A percentile compares a stretch with the other conserved stretches of the same genome.
These are phyloP conservation scores for Drosophila cardini DNA, from an alignment of 1,140 invertebrate species.

Conservation along the genomic window DNA sequence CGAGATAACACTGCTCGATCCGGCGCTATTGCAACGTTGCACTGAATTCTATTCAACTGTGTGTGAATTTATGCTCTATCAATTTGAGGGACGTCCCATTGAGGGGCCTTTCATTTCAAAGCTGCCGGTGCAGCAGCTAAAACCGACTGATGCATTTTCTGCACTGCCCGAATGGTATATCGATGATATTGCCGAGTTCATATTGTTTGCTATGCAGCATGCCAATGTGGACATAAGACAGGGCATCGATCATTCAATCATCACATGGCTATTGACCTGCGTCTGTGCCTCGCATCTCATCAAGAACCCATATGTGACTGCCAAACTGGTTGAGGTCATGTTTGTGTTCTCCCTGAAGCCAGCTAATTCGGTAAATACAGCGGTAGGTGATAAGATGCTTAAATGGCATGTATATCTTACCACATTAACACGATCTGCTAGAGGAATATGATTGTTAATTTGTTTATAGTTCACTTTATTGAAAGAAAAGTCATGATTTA, in stretches of 20 bases:
- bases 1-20: slow-evolving; percentile 94
- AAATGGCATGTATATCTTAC: too few species aligned
- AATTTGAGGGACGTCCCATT: slow-evolving; percentile 86
- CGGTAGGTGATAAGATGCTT: slow-evolving; percentile 74
- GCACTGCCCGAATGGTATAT: slow-evolving; percentile 98
- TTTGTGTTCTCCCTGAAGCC: slow-evolving; percentile 95
- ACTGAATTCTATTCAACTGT: slow-evolving; percentile 94
- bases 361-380: slow-evolving; percentile 86
- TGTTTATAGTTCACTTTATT: too few species aligned
- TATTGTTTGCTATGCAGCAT: slow-evolving; percentile 96
- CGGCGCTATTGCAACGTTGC: slow-evolving; percentile 90
- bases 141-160: slow-evolving; percentile 91
- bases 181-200: slow-evolving; percentile 97
- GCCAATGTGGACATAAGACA: slow-evolving; percentile 92
- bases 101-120: slow-evolving; percentile 83
- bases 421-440: too few species aligned
- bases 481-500: too few species aligned
- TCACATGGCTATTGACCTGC: slow-evolving; percentile 94
- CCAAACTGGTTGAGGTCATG: slow-evolving; percentile 97
- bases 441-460: neutral
- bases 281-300: slow-evolving; percentile 96
- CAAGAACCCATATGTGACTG: slow-evolving; percentile 97
- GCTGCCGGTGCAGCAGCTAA: slow-evolving; percentile 86
- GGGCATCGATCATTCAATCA: slow-evolving; percentile 92
- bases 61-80: slow-evolving; percentile 90